A percentile compares a stretch with the other conserved stretches of the same genome.
phyloP scores from a whole-genome alignment of 2,797 vertebrate genomes.

The Malurus leucopterus region DNA sequence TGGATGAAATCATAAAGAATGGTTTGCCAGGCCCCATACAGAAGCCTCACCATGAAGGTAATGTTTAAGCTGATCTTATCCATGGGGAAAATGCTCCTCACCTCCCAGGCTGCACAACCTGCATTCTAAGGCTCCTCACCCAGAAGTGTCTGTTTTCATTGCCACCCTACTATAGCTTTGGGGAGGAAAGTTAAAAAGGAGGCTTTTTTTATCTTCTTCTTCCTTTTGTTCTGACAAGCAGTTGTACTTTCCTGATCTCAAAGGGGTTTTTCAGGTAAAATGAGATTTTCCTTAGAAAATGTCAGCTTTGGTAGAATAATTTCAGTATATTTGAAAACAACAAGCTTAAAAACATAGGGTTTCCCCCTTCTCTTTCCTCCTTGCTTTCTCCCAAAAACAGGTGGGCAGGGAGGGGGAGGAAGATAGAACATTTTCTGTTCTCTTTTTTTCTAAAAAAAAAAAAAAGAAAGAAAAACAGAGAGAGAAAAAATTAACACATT shows the following conservation, averaged over 20 bases:
- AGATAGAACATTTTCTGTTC: not conserved
- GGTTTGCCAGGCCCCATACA: not conserved
- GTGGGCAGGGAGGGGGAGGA: not conserved
- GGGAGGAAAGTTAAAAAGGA: not conserved
- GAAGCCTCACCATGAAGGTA: not conserved
- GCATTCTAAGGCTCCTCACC: not conserved
- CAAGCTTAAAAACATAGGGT: not conserved
- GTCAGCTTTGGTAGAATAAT: not conserved
- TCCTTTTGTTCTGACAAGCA: not conserved
- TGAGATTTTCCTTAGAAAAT: slow-evolving; percentile 3
- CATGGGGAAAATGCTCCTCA: not conserved
- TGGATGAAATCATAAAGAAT: not conserved
- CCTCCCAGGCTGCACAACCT: not conserved
- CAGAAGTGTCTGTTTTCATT: not conserved
- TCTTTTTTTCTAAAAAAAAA: not conserved
- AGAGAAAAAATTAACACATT: not conserved
- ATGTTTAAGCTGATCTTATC: not conserved
- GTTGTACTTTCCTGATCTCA: not conserved
- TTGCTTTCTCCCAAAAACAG: not conserved
- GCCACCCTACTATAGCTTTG: not conserved
- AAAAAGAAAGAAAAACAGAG: not conserved
- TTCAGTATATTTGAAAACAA: slow-evolving; percentile 13
- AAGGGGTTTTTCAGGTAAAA: not conserved
- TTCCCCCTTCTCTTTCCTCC: not conserved
- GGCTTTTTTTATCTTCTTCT: not conserved